Conservation (phyloP, 2,888 invertebrate genomes). For the Neoascia interrupta region DNA sequence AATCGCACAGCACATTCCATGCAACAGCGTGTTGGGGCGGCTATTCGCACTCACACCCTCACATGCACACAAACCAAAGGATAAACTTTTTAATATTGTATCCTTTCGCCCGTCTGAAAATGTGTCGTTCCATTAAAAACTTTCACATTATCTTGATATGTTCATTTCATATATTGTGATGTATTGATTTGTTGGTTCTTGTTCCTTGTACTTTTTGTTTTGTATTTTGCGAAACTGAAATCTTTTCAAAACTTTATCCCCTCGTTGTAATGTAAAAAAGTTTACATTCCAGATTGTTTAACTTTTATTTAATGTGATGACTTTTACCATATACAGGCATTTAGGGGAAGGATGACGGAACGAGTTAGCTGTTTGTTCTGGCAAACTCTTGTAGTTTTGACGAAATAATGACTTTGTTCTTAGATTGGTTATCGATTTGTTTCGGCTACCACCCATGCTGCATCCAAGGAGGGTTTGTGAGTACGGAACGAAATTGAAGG, state of each 20-base stretch:
- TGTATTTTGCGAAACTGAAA: conserved; percentile 4
- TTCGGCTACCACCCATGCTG: too few relatives aligned
- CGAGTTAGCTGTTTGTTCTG: too few relatives aligned
- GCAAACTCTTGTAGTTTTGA: too few relatives aligned
- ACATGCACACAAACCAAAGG: too few relatives aligned
- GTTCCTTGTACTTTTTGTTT: not conserved
- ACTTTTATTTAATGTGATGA: conserved; percentile 28
- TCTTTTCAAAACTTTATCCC: not conserved
- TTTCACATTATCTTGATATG: conserved; percentile 14
- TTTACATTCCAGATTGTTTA: not conserved
- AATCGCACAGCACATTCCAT: too few relatives aligned
- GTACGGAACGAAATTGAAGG: too few relatives aligned
- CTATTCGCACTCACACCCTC: too few relatives aligned
- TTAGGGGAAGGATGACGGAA: too few relatives aligned
- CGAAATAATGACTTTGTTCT: too few relatives aligned
- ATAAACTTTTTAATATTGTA: conserved; percentile 47
- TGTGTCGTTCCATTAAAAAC: conserved; percentile 26
- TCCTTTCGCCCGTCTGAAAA: conserved; percentile 12
- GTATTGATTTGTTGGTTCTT: not conserved
- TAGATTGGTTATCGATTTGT: too few relatives aligned
- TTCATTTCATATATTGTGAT: not conserved
- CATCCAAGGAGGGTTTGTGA: too few relatives aligned
- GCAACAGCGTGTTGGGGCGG: not conserved
- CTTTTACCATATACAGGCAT: conserved; percentile 9
- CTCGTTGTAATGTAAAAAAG: not conserved